Evolutionary conservation across 92 coral and sea anemone species (phyloP).

Genomic region (Porites evermanni): DNA sequence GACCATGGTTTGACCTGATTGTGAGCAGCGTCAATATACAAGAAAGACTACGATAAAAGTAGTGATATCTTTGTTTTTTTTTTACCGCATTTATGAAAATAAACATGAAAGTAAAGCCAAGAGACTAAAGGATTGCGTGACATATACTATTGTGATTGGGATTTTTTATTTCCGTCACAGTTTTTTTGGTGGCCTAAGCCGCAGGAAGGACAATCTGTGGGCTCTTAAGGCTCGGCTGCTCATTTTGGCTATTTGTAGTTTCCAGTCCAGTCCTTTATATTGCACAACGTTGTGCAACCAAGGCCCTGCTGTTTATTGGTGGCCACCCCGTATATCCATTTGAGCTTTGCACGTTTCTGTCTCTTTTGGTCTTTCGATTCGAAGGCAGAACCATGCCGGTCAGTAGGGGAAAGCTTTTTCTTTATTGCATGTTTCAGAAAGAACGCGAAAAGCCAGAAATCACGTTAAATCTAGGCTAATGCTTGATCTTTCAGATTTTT

Average conservation of each 20-base stretch:
- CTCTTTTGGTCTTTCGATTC: constrained; percentile 90
- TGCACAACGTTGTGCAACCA: constrained; percentile 68
- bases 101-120: too few species aligned
- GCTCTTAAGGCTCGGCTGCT: not conserved
- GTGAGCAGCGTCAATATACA: not conserved
- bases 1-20: not conserved
- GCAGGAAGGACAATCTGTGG: not conserved
- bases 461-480: not conserved
- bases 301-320: constrained; percentile 61
- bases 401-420: constrained; percentile 37
- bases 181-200: not conserved
- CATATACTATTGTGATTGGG: not conserved
- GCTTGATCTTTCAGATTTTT: not conserved
- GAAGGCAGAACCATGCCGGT: constrained; percentile 94
- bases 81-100: not conserved
- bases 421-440: not conserved
- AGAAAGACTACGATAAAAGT: not conserved
- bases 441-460: not conserved
- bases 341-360: constrained; percentile 77
- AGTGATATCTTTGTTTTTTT: not conserved
- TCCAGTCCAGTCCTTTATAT: constrained; percentile 25
- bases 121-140: constrained; percentile 3
- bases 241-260: not conserved
- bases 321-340: constrained; percentile 88
- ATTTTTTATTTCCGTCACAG: not conserved